Evolutionary conservation across 2,113 vertebrate genomes (phyloP).

Genomic region (Rhegmatorhina hoffmannsi): DNA sequence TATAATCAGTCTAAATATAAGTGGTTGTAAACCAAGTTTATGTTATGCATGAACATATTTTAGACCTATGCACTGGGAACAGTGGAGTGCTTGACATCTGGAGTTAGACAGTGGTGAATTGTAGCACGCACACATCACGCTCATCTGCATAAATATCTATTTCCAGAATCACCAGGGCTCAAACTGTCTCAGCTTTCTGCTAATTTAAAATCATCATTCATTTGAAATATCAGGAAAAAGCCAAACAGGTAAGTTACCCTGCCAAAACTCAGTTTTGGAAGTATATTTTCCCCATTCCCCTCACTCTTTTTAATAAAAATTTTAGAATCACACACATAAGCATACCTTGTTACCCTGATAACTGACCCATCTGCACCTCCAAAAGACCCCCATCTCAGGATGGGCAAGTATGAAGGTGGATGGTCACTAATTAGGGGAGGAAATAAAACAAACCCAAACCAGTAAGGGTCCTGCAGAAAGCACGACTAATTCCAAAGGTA

Average conservation of each 20-base stretch:
- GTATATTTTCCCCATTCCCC: background rate
- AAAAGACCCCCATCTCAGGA: background rate
- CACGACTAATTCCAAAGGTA: fast-evolving
- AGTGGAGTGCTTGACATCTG: conserved; percentile 61
- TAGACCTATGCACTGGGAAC: conserved; percentile 45
- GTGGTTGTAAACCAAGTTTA: conserved; percentile 30
- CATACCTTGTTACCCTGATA: background rate
- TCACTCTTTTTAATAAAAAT: background rate
- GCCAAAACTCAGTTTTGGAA: background rate
- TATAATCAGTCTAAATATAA: background rate
- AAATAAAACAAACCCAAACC: background rate
- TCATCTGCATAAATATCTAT: conserved; percentile 40
- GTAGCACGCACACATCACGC: conserved; percentile 11
- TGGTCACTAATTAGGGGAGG: background rate
- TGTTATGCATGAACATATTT: conserved; percentile 47
- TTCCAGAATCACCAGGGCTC: conserved; percentile 33
- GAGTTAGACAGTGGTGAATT: conserved; percentile 49
- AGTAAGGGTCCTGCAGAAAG: background rate
- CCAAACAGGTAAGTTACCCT: background rate
- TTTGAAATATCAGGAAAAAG: background rate
- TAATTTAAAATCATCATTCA: background rate
- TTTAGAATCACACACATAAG: background rate
- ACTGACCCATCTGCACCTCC: background rate
- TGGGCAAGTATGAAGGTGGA: background rate
- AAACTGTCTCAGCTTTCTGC: background rate